These are phyloP conservation scores for Synergus japonicus DNA, from an alignment of 2,888 invertebrate species.

Conservation along the genomic window DNA sequence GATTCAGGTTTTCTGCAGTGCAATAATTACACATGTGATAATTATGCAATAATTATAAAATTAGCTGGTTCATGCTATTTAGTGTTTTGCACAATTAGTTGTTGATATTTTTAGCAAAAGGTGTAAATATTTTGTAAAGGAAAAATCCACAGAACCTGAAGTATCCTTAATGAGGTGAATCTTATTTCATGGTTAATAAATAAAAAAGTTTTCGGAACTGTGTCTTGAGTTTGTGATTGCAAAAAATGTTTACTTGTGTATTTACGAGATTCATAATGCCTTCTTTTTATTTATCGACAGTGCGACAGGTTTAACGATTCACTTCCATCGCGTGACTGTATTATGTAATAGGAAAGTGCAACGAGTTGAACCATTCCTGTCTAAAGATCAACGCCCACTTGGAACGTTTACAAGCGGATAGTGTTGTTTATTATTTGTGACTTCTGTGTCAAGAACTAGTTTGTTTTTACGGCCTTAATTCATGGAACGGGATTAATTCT, in stretches of 20 bases:
- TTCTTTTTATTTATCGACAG: background rate
- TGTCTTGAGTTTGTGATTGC: slow-evolving; percentile 16
- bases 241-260: background rate
- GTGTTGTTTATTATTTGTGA: slow-evolving; percentile 31
- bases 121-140: background rate
- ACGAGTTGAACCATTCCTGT: slow-evolving; percentile 24
- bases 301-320: slow-evolving; percentile 13
- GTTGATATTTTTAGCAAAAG: background rate
- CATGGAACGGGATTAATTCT: slow-evolving; percentile 6
- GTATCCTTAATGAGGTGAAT: slow-evolving; percentile 3
- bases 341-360: slow-evolving; percentile 38
- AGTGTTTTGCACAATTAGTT: background rate
- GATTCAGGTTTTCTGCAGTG: too few relatives aligned
- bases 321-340: slow-evolving; percentile 32
- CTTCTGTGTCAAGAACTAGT: slow-evolving; percentile 21
- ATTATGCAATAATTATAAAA: too few relatives aligned
- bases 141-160: background rate
- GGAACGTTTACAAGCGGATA: slow-evolving; percentile 18
- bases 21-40: too few relatives aligned
- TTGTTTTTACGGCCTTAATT: slow-evolving; percentile 6
- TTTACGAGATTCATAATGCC: background rate
- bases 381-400: slow-evolving; percentile 41
- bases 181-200: background rate
- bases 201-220: slow-evolving; percentile 5
- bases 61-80: too few relatives aligned